Conservation (phyloP, 2,888 invertebrate species). For the Ornithoptera alexandrae region DNA sequence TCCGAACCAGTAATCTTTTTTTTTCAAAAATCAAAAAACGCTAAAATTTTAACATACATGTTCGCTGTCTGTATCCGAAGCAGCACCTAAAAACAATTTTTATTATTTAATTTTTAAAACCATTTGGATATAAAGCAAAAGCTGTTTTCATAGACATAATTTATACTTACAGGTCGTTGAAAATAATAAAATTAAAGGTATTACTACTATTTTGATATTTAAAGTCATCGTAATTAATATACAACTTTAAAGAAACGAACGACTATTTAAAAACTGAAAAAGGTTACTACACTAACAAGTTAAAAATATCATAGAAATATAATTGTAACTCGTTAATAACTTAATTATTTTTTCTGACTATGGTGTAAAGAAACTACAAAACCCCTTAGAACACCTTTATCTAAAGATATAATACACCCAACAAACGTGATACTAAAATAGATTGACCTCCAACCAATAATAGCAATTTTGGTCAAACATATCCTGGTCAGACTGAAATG, state of each 20-base stretch:
- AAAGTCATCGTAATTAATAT: not conserved
- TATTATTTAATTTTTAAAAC: not conserved
- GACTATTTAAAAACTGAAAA: not conserved
- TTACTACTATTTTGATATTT: not conserved
- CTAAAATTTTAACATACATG: conserved; percentile 16
- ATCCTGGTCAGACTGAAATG: conserved; percentile 3
- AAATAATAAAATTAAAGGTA: conserved; percentile 6
- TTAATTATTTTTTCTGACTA: not conserved
- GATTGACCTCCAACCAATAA: conserved; percentile 32
- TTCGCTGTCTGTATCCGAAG: not conserved
- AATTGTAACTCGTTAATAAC: not conserved
- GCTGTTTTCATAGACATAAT: not conserved
- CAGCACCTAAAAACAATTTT: conserved; percentile 14
- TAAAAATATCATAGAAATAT: not conserved
- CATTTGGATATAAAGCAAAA: not conserved
- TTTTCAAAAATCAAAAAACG: not conserved
- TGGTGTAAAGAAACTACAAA: not conserved
- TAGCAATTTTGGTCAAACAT: conserved; percentile 20
- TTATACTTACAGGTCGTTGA: conserved; percentile 13
- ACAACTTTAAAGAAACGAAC: not conserved
- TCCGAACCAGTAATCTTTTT: not conserved
- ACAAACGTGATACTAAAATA: conserved; percentile 29
- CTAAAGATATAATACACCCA: conserved; percentile 16
- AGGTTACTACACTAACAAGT: not conserved
- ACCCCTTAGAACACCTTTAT: not conserved